Conservation (phyloP, 2,113 vertebrate species). For the Oreotrochilus melanogaster region DNA sequence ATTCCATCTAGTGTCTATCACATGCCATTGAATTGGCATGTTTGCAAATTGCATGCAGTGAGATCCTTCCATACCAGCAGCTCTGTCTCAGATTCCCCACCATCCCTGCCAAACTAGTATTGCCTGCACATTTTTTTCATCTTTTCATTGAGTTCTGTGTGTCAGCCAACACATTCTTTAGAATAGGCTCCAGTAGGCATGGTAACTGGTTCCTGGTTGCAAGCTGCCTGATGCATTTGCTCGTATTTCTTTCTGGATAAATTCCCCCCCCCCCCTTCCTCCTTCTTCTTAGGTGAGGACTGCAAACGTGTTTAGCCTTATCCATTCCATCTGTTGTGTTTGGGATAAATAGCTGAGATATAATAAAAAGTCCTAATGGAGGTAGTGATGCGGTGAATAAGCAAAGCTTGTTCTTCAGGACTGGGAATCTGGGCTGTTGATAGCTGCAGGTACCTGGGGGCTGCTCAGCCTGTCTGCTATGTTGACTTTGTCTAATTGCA, state of each 20-base stretch:
- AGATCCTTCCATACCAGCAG: conserved; percentile 77
- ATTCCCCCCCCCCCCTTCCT: neutral
- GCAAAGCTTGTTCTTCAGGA: conserved; percentile 64
- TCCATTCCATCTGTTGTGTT: conserved; percentile 76
- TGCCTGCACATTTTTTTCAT: conserved; percentile 82
- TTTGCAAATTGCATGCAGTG: conserved; percentile 82
- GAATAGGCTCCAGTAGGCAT: conserved; percentile 82
- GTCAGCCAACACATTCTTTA: conserved; percentile 83
- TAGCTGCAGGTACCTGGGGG: conserved; percentile 86
- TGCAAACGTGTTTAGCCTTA: conserved; percentile 63
- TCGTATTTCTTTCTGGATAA: conserved; percentile 67
- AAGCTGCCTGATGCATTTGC: conserved; percentile 72
- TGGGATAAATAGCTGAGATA: conserved; percentile 74
- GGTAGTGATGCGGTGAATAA: conserved; percentile 70
- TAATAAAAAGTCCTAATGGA: conserved; percentile 75
- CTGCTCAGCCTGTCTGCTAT: conserved; percentile 82
- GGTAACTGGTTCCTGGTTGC: conserved; percentile 80
- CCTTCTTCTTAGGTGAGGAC: conserved; percentile 49
- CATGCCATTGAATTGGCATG: conserved; percentile 81
- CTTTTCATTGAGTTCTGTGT: conserved; percentile 82
- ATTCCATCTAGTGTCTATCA: conserved; percentile 80
- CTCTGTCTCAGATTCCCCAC: conserved; percentile 81
- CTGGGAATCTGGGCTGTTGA: conserved; percentile 71
- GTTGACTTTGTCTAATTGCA: conserved; percentile 99
- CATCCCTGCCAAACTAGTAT: conserved; percentile 77